Percentiles rank a stretch among this genome's conserved stretches.
phyloP scores from a whole-genome alignment of 2,113 vertebrate species.

The Psittacus erithacus region DNA sequence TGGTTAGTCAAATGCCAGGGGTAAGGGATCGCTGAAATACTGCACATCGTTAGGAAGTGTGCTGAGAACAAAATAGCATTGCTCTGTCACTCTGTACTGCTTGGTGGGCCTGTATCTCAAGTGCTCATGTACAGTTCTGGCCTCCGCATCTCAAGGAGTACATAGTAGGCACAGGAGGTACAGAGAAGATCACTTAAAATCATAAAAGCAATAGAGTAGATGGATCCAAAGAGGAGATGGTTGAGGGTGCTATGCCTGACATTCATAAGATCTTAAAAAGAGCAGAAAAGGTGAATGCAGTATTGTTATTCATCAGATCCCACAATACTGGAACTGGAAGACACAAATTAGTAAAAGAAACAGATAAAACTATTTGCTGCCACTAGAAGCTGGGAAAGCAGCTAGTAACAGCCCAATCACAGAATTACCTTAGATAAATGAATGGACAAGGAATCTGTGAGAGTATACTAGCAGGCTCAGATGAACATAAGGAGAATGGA shows the following conservation, averaged over 20 bases:
- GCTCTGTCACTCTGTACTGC: neutral
- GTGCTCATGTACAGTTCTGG: neutral
- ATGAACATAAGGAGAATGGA: neutral
- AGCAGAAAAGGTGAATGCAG: neutral
- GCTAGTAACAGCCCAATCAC: neutral
- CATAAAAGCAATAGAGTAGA: neutral
- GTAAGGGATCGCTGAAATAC: neutral
- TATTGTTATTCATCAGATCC: neutral
- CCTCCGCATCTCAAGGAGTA: neutral
- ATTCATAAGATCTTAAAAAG: neutral
- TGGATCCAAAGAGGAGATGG: neutral
- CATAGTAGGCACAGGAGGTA: neutral
- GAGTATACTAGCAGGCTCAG: accelerated
- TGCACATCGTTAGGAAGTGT: neutral
- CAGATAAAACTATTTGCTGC: neutral
- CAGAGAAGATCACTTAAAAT: neutral
- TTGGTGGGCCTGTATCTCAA: neutral
- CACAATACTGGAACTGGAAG: neutral
- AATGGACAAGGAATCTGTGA: neutral
- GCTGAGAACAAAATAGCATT: neutral
- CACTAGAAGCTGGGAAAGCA: neutral
- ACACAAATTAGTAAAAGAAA: neutral
- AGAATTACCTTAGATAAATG: neutral
- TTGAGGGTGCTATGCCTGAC: neutral
- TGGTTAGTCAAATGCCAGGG: neutral